Conservation (phyloP, 2,797 vertebrate species). For the Tapirus indicus region DNA sequence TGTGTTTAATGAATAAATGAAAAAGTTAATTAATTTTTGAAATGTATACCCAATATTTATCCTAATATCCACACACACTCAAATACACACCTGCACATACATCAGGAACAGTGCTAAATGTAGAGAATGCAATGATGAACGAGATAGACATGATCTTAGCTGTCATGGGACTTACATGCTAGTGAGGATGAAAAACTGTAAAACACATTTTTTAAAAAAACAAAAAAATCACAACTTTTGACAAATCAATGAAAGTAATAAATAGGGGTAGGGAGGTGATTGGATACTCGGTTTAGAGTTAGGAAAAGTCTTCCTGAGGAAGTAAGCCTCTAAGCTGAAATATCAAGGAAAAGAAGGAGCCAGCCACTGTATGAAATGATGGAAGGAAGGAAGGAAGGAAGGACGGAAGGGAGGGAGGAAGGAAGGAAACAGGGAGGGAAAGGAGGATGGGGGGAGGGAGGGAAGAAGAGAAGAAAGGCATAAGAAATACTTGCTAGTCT, state of each 20-base stretch:
- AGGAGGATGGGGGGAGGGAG: fast-evolving
- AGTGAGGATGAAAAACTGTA: background rate
- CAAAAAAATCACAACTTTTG: background rate
- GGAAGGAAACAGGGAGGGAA: background rate
- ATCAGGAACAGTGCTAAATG: background rate
- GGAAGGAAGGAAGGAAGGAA: fast-evolving
- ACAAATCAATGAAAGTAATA: background rate
- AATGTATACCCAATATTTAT: background rate
- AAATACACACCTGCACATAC: background rate
- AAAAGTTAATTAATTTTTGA: background rate
- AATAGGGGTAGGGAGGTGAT: background rate
- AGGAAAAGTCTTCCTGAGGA: background rate
- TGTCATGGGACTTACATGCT: background rate
- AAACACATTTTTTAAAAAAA: background rate
- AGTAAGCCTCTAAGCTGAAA: background rate
- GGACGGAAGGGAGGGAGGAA: fast-evolving
- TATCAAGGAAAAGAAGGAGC: background rate
- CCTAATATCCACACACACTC: background rate
- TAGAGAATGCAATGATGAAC: background rate
- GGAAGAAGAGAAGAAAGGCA: no score
- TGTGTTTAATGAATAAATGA: background rate
- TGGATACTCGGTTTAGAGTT: background rate
- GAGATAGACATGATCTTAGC: background rate
- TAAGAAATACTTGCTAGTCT: background rate
- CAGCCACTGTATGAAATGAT: background rate